Percentiles rank a stretch among this genome's conserved stretches.
Conservation (phyloP, 2,797 vertebrate genomes). For the Trematomus bernacchii region DNA sequence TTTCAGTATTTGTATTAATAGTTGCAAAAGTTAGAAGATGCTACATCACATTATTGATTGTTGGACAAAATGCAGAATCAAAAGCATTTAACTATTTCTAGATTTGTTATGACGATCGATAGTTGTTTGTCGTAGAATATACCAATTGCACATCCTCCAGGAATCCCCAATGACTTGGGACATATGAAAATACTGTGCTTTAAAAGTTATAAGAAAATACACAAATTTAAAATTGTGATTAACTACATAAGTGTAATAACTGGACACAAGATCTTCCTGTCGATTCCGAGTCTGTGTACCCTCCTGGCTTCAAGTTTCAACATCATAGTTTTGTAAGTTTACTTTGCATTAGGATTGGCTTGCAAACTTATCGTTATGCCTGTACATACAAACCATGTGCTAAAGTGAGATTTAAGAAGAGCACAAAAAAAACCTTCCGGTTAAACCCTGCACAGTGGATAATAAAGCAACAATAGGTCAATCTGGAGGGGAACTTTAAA, state of each 20-base stretch:
- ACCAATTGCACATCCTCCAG: background rate
- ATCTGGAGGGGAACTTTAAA: background rate
- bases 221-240: background rate
- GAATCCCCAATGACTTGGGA: background rate
- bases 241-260: background rate
- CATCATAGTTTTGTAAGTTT: no score
- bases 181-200: background rate
- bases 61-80: constrained; percentile 8
- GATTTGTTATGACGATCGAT: background rate
- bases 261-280: no score
- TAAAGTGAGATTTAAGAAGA: background rate
- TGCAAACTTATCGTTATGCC: background rate
- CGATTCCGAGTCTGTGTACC: no score
- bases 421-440: background rate
- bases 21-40: constrained; percentile 4
- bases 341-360: no score
- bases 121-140: constrained; percentile 2
- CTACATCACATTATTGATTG: background rate
- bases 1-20: constrained; percentile 8
- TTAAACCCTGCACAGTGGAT: background rate
- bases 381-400: background rate
- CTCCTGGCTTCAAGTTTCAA: no score
- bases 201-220: background rate
- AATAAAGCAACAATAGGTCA: background rate
- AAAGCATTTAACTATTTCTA: constrained; percentile 1